These are phyloP conservation scores for Hermaeophaga mercurialis DNA, from an alignment of 2,888 invertebrate species.

Conservation along the genomic window DNA sequence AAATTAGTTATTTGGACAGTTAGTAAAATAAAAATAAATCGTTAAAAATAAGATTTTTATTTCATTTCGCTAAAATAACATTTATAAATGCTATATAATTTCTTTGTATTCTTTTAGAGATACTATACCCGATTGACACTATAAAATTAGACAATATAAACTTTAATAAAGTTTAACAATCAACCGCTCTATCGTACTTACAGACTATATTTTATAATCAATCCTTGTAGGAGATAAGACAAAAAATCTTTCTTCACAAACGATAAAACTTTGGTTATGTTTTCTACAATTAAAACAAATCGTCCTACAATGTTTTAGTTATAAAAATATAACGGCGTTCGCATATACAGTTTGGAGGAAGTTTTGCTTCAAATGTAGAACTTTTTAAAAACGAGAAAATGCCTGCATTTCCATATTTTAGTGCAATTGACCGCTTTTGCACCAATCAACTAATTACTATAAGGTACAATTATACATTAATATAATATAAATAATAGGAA, in stretches of 20 bases:
- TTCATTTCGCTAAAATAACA: slow-evolving; percentile 37
- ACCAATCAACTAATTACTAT: slow-evolving; percentile 33
- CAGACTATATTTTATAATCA: slow-evolving; percentile 34
- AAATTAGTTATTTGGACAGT: slow-evolving; percentile 37
- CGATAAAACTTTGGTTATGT: slow-evolving; percentile 36
- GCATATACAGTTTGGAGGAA: not conserved
- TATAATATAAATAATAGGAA: slow-evolving; percentile 34
- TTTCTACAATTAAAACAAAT: slow-evolving; percentile 30
- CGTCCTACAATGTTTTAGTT: not conserved
- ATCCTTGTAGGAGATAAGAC: slow-evolving; percentile 23
- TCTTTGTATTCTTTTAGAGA: slow-evolving; percentile 30
- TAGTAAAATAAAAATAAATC: slow-evolving; percentile 34
- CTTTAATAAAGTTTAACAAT: slow-evolving; percentile 40
- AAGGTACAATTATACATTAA: slow-evolving; percentile 38
- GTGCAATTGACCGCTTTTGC: slow-evolving; percentile 35
- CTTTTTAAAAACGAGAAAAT: slow-evolving; percentile 27
- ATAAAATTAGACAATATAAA: slow-evolving; percentile 36
- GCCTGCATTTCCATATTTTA: slow-evolving; percentile 31
- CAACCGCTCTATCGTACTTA: slow-evolving; percentile 44
- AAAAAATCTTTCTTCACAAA: not conserved
- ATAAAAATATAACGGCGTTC: not conserved
- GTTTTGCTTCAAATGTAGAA: slow-evolving; percentile 21
- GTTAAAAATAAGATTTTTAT: slow-evolving; percentile 41
- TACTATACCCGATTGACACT: slow-evolving; percentile 41
- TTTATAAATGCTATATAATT: slow-evolving; percentile 35